These are phyloP conservation scores for Pteria penguin DNA, from an alignment of 2,888 invertebrate genomes.

Conservation along the genomic window DNA sequence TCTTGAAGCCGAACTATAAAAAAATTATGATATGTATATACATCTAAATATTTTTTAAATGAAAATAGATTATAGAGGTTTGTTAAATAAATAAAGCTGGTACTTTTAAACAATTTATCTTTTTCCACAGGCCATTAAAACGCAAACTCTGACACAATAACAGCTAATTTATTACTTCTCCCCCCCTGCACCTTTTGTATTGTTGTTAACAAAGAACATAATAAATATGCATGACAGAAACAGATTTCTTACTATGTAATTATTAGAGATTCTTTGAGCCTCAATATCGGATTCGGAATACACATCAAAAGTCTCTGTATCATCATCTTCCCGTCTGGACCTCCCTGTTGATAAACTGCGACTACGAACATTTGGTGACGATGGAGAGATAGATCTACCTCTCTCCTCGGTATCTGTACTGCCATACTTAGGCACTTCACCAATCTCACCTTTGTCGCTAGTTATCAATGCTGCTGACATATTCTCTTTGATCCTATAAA, in stretches of 20 bases:
- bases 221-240: background rate
- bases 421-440: background rate
- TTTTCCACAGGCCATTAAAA: too few relatives aligned
- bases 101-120: background rate
- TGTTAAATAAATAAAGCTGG: background rate
- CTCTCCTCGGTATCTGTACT: background rate
- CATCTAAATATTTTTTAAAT: too few relatives aligned
- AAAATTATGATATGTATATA: too few relatives aligned
- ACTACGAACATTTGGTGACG: background rate
- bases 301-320: slow-evolving; percentile 10
- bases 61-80: background rate
- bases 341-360: background rate
- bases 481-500: too few relatives aligned
- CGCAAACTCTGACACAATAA: too few relatives aligned
- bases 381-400: background rate
- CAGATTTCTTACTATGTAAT: slow-evolving; percentile 59
- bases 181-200: too few relatives aligned
- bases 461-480: too few relatives aligned
- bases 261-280: slow-evolving; percentile 68
- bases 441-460: background rate
- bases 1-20: slow-evolving; percentile 77
- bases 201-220: too few relatives aligned
- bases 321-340: background rate
- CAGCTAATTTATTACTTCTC: too few relatives aligned
- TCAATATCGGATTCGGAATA: slow-evolving; percentile 66